phyloP scores from a whole-genome alignment of 2,888 invertebrate species.

The Mesodorylaimus sp. region DNA sequence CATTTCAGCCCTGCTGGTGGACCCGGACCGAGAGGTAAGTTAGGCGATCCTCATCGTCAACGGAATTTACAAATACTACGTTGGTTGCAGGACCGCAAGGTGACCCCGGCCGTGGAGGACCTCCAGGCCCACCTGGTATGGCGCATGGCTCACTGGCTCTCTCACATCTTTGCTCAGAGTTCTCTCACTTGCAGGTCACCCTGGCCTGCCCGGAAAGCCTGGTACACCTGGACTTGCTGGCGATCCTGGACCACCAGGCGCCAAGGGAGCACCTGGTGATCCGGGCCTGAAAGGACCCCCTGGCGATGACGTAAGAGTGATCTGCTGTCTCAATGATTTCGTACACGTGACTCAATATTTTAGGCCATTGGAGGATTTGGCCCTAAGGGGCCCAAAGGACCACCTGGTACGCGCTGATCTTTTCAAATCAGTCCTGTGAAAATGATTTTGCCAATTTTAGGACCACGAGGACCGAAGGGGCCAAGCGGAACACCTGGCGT shows the following conservation, averaged over 20 bases:
- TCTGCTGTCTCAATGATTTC: background rate
- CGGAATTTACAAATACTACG: slow-evolving; percentile 9
- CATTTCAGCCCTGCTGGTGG: no score
- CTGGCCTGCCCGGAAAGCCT: slow-evolving; percentile 22
- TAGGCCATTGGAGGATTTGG: background rate
- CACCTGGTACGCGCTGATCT: background rate
- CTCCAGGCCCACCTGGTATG: slow-evolving; percentile 21
- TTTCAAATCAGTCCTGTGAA: no score
- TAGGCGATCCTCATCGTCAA: background rate
- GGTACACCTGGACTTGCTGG: slow-evolving; percentile 14
- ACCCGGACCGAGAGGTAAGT: no score
- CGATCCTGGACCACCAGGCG: slow-evolving; percentile 19
- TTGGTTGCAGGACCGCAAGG: slow-evolving; percentile 27
- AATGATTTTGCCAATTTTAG: no score
- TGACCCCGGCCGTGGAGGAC: slow-evolving; percentile 22
- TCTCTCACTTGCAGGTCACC: no score
- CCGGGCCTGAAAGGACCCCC: slow-evolving; percentile 1
- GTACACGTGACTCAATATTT: background rate
- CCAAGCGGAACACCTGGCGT: background rate
- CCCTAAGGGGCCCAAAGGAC: slow-evolving; percentile 1
- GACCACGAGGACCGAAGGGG: background rate
- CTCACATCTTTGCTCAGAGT: no score
- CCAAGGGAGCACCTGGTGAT: background rate
- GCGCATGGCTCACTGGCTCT: no score
- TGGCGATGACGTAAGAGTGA: slow-evolving; percentile 1